phyloP scores from a whole-genome alignment of 2,888 invertebrate genomes.

The Oligia strigilis region DNA sequence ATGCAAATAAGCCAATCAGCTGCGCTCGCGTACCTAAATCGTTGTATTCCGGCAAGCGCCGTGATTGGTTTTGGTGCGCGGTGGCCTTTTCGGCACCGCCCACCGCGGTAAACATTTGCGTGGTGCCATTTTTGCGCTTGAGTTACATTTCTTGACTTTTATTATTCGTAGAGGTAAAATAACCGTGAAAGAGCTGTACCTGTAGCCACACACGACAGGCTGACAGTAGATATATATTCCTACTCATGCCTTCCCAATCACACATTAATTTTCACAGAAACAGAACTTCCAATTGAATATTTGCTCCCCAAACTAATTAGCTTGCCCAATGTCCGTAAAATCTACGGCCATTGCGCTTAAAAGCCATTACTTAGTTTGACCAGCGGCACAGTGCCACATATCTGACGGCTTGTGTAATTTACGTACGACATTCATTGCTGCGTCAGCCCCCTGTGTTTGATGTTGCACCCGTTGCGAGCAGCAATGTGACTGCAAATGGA shows the following conservation, averaged over 20 bases:
- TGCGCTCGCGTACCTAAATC: too few species aligned
- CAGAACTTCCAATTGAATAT: slow-evolving; percentile 26
- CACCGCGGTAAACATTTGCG: too few species aligned
- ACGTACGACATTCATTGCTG: slow-evolving; percentile 80
- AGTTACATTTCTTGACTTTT: too few species aligned
- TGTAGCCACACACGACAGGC: neutral
- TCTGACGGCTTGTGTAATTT: slow-evolving; percentile 74
- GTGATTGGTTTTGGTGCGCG: too few species aligned
- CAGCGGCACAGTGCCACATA: slow-evolving; percentile 68
- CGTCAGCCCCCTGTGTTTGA: slow-evolving; percentile 73
- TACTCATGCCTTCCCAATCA: neutral
- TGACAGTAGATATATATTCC: neutral
- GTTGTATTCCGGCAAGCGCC: too few species aligned
- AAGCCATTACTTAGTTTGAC: slow-evolving; percentile 70
- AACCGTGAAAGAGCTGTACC: neutral
- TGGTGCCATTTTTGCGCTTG: too few species aligned
- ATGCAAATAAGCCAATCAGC: too few species aligned
- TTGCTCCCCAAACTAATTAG: slow-evolving; percentile 57
- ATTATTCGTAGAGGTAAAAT: too few species aligned
- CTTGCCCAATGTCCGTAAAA: slow-evolving; percentile 63
- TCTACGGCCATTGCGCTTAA: slow-evolving; percentile 62
- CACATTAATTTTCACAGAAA: neutral
- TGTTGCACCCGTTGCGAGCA: slow-evolving; percentile 69
- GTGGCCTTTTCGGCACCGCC: too few species aligned
- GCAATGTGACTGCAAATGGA: slow-evolving; percentile 71